phyloP scores from a whole-genome alignment of 2,113 vertebrate genomes.

The Gymnorhina tibicen region DNA sequence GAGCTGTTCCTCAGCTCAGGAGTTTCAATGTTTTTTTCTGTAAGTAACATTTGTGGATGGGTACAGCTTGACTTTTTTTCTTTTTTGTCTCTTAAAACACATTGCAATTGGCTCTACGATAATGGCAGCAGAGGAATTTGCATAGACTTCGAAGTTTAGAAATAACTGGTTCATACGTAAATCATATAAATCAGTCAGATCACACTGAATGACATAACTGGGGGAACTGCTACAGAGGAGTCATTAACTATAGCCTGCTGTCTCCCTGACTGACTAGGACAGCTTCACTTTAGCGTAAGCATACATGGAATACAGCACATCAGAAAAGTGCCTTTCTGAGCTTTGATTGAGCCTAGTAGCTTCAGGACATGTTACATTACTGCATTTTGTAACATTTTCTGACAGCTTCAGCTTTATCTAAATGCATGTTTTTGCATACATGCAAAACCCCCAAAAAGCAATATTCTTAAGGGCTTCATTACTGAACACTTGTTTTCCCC shows the following conservation, averaged over 20 bases:
- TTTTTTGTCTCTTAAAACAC: background rate
- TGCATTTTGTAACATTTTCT: slow-evolving; percentile 14
- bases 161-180: background rate
- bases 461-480: slow-evolving; percentile 29
- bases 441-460: background rate
- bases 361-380: background rate
- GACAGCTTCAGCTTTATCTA: slow-evolving; percentile 41
- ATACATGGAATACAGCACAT: background rate
- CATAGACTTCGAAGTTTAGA: background rate
- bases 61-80: background rate
- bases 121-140: background rate
- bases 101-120: background rate
- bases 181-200: background rate
- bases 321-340: slow-evolving; percentile 39
- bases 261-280: background rate
- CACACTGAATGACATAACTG: background rate
- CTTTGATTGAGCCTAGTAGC: slow-evolving; percentile 15
- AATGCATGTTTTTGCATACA: slow-evolving; percentile 33
- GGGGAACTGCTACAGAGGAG: background rate
- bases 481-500: slow-evolving; percentile 38
- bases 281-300: background rate
- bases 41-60: background rate
- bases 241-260: background rate
- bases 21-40: background rate
- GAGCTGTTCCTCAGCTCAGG: background rate